Base-by-base conservation (phyloP, 2,888 invertebrate species). In the Lathronympha strigana region DNA sequence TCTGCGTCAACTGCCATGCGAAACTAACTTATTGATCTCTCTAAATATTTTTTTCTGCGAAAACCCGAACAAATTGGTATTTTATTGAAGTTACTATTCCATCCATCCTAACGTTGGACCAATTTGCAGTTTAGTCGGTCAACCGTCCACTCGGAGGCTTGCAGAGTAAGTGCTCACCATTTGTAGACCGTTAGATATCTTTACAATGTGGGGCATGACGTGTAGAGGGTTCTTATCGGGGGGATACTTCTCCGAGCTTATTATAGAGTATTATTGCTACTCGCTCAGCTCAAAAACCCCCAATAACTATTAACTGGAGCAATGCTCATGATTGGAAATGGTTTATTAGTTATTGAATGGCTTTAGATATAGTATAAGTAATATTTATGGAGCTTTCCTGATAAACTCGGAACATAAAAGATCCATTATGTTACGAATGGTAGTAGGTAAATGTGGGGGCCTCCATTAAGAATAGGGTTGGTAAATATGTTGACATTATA, bases 201-300 rank as follows among this genome's bases (percentile, higher is more conserved):
- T 40, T 66, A 66, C 68, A 67, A 88, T 84, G 79, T 88, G 76
- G 90, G 88, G 84, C 88, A 83, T 79, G 80, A 83, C 79, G 80
- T 80, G 83, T 87, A 83, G 87, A 87, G 83, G 77, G 81, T 75
- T 68, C 76, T 78, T 83, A 83, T 85, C 81, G 73, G 75, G 70
- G 70, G 73, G 72, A 76, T 76, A 81, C 73, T 73, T 78, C 76
- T 75, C 72, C 77, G 13, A 45, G 31, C 57, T n/a, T 76, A 79
- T 83, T 84, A 82, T 81, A 81, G 80, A 80, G 76, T 79, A 81
- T 74, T 79, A 69, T 73, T 74, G 74, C 71, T 73, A 70, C 73
- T 53, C 54, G 19, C 53, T 61, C 45, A 61, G 53, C 57, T 47
- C 54, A 63, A 63, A 50, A 57, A 50, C 57, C 63, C 63, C 38